Base-by-base conservation (phyloP, 1,140 invertebrate species). In the Lepidostoma basale region DNA sequence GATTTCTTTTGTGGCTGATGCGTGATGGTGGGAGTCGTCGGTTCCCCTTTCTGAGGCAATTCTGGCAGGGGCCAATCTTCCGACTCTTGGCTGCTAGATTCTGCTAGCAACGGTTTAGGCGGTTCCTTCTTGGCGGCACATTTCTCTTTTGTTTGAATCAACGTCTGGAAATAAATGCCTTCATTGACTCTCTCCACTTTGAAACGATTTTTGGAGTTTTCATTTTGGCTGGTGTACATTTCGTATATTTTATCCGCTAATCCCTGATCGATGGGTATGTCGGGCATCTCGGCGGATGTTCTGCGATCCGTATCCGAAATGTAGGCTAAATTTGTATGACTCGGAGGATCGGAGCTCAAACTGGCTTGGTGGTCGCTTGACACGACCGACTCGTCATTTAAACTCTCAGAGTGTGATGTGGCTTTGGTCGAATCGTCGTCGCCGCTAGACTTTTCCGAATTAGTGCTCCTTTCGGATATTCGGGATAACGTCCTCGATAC, bases 341-440 rank as follows among this genome's bases (percentile, higher is more conserved):
- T 88, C 0, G 90, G 88, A 3, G 92, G 90, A 79, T 92, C 91
- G 0, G 92, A 93, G 71, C 91, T 93, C 8, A 93, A 77, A 76
- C 91, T 93, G n/a, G 90, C 90, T 77, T 93, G 91, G 76, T 90
- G 90, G 76, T 93, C 91, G 75, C 90, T 93, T 0, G 91, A 93
- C 62, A 89, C 88, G 12, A 92, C 79, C 1, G 91, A 93, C 76
- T 93, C 91, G 75, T 93, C 92, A 72, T 92, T 91, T 54, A 92
- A 84, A 77, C 91, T 93, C 40, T 92, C 90, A 4, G 91, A 92
- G 56, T 90, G 85, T 3, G 88, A 89, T 28, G 89, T 91, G 0
- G 89, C 90, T 80, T 93, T 93, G 25, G 92, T 92, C 0, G 92
- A 92, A 78, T 94, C 92, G 75, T 94, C 92, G 68, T 93, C 87